Evolutionary conservation across 1,140 invertebrate species (phyloP), one percentile per base, ranked within the genome.

Genomic region (Sycophaga agraensis): DNA sequence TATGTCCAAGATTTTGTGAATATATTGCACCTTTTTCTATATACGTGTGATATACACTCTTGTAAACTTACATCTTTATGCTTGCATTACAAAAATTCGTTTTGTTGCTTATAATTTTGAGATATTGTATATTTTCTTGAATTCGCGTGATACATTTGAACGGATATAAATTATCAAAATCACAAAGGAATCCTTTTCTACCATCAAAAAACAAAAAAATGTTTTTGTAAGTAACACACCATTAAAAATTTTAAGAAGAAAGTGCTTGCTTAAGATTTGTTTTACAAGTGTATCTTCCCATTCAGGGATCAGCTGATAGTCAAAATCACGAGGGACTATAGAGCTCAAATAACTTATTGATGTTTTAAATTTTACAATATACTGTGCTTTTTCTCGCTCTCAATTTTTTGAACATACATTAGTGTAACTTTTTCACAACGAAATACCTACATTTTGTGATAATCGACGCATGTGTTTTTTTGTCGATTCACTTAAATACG

Each of bases 101-200:
- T 43, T 60, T 51, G 46, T 11, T 50, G 21, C 24, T 59, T 50
- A 17, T 34, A 16, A 8, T 43, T 59, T 21, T 16, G 34, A 50
- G 37, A 51, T 51, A 50, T 11, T 17, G 9, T 17, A 59, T 45
- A 2, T 35, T 58, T 40, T 49, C 24, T 46, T 48, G 7, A 19
- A 12, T 57, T 48, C 24, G 14, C 16, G 21, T 56, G 22, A 56
- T 48, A 46, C 43, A 39, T 16, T 58, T 48, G 14, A n/a, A 49
- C 21, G 6, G 28, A n/a, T 59, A 48, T 55, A 14, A 61, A 55
- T 48, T 34, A 43, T 54, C 35, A 48, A 48, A 55, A 65, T 60
- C 57, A 65, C 58, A 65, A 65, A 60, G 58, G 53, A 54, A 65
- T 65, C 58, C 63, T 60, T 57, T 63, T 63, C 54, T 50, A 17